These are phyloP conservation scores for Dicyrtoma fusca DNA, from an alignment of 2,888 invertebrate genomes.

Conservation along the genomic window DNA sequence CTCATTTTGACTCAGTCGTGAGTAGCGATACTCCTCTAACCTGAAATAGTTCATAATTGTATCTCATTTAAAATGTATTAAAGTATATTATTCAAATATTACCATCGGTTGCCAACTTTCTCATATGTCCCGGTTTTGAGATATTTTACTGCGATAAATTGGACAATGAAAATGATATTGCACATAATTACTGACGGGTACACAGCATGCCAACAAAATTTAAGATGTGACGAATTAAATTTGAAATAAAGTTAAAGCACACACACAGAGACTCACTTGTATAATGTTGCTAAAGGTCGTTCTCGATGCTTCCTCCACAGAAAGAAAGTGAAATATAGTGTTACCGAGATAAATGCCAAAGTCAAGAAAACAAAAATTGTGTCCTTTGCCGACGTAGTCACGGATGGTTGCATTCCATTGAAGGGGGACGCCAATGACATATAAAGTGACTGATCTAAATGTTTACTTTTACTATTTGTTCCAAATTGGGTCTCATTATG, in stretches of 20 bases:
- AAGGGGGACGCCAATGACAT: neutral
- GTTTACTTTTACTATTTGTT: too few relatives aligned
- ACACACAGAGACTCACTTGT: constrained; percentile 51
- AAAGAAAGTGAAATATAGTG: constrained; percentile 49
- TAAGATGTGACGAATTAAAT: too few relatives aligned
- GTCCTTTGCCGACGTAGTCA: constrained; percentile 39
- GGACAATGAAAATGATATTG: too few relatives aligned
- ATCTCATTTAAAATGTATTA: too few relatives aligned
- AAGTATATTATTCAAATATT: too few relatives aligned
- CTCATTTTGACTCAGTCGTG: constrained; percentile 55
- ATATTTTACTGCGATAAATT: too few relatives aligned
- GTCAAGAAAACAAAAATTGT: constrained; percentile 49
- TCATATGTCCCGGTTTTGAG: too few relatives aligned
- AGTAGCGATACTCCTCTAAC: constrained; percentile 55
- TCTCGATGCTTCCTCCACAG: constrained; percentile 54
- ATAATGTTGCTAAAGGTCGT: constrained; percentile 41
- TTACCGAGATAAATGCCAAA: constrained; percentile 47
- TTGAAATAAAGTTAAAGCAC: too few relatives aligned
- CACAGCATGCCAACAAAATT: too few relatives aligned
- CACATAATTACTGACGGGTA: too few relatives aligned
- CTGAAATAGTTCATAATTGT: constrained; percentile 34
- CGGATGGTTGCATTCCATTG: constrained; percentile 6
- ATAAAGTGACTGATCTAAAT: neutral
- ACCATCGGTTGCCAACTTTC: too few relatives aligned
- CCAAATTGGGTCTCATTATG: too few relatives aligned